Base-by-base conservation (phyloP, 2,797 vertebrate species). In the Centropyge bicolor region DNA sequence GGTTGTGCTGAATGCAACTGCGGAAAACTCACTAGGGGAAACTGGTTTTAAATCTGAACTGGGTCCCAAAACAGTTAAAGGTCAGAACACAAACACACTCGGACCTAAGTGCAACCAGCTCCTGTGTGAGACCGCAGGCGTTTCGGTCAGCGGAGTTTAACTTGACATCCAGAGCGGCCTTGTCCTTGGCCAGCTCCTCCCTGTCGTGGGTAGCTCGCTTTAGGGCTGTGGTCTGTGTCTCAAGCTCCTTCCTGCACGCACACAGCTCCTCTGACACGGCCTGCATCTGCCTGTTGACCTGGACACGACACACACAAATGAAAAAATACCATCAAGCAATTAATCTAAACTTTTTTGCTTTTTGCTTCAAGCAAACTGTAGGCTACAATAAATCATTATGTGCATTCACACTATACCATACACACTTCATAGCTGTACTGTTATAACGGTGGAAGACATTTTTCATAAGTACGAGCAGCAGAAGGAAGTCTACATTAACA, bases 81-180 rank as follows among this genome's bases (percentile, higher is more conserved):
- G 81, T 86, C 75, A 79, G 48, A 74, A 52, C 49, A 87, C 69
- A 95, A 91, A 74, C 59, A 65, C 70, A 65, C 72, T 80, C 70
- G 78, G 52, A 97, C 95, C 96, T 96, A 83, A 97, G 91, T 20
- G 74, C 71, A 31, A 94, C 81, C 40, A 92, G 89, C 76, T 97
- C 96, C 84, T 96, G 92, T 54, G 88, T 85, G 38, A 94, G 84
- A 76, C 92, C 93, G 63, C 75, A 94, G 83, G 87, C 77, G 80
- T 95, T 96, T 83, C 93, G 91, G 57, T 95, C 95, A 80, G 95
- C 88, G 11, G 94, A 89, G 60, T 92, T 93, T 62, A 96, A 93
- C 81, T 91, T 92, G 87, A 96, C 93, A 55, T 91, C 92, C 86
- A 97, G 91, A 70, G 88, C 88, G 71, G 93, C 94, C 87, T 84